phyloP scores from a whole-genome alignment of 2,113 vertebrate genomes.

The Papio anubis region DNA sequence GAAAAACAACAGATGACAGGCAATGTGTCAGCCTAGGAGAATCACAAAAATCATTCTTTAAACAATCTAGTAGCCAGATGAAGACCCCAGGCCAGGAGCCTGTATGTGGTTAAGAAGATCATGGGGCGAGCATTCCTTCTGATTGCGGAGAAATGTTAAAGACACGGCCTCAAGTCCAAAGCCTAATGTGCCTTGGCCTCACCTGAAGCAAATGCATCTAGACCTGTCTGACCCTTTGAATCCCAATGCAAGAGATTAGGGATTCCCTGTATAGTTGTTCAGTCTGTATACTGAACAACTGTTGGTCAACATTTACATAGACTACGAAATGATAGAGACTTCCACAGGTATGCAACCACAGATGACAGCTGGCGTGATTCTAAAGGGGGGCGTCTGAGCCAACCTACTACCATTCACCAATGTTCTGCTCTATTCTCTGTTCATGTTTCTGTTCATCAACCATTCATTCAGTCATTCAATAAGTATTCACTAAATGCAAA shows the following conservation, averaged over 20 bases:
- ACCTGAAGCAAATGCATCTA: neutral
- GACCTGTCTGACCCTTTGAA: neutral
- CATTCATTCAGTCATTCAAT: neutral
- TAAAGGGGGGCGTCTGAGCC: neutral
- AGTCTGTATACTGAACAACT: neutral
- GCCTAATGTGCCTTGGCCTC: neutral
- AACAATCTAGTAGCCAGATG: slow-evolving; percentile 55
- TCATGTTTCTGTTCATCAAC: neutral
- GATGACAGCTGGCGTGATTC: neutral
- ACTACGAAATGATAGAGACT: too few relatives aligned
- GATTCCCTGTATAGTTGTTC: neutral
- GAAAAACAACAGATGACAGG: slow-evolving; percentile 66
- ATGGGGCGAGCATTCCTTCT: neutral
- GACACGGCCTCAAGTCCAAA: neutral
- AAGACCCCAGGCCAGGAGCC: slow-evolving; percentile 31
- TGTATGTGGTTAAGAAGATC: slow-evolving; percentile 38
- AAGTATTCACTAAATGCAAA: neutral
- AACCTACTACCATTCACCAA: neutral
- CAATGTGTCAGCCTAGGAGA: slow-evolving; percentile 58
- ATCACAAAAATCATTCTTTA: slow-evolving; percentile 72
- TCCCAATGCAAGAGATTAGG: neutral
- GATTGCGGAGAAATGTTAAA: neutral
- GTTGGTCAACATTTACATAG: neutral
- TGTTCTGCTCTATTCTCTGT: neutral
- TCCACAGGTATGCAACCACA: neutral